Evolutionary conservation across 2,888 invertebrate genomes (phyloP).

Genomic region (Germaria angustata): DNA sequence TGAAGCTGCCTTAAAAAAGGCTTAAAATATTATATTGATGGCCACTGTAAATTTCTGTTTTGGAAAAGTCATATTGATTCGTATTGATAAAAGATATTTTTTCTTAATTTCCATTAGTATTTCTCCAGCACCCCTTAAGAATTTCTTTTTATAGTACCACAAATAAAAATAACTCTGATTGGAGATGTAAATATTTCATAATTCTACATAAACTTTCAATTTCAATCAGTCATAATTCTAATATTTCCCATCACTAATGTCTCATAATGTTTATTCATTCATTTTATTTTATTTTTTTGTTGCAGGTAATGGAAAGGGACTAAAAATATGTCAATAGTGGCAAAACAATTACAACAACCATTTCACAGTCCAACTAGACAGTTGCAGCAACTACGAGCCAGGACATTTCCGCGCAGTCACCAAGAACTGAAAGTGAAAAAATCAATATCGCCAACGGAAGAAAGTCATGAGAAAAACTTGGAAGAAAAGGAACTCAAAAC

Average conservation of each 20-base stretch:
- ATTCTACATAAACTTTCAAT: too few species aligned
- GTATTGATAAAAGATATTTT: too few species aligned
- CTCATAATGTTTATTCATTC: neutral
- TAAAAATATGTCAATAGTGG: conserved; percentile 56
- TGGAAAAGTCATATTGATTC: too few species aligned
- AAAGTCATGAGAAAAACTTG: conserved; percentile 13
- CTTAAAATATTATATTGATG: too few species aligned
- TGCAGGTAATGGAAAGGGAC: conserved; percentile 22
- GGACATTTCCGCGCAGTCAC: neutral
- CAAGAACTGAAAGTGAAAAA: conserved; percentile 13
- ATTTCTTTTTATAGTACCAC: too few species aligned
- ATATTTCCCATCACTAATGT: conserved; percentile 1
- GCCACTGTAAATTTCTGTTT: too few species aligned
- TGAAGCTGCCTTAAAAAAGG: too few species aligned
- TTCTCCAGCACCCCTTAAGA: too few species aligned
- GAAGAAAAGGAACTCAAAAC: conserved; percentile 2
- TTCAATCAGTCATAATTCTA: neutral
- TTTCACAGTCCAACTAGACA: conserved; percentile 1
- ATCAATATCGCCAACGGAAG: conserved; percentile 26
- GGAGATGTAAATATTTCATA: too few species aligned
- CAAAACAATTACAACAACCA: conserved; percentile 24
- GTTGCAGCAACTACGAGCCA: conserved; percentile 10
- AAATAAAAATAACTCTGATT: too few species aligned
- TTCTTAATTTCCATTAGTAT: too few species aligned
- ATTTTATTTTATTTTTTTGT: conserved; percentile 12